These are phyloP conservation scores for Alauda arvensis DNA, from an alignment of 2,797 vertebrate species.

Conservation along the genomic window DNA sequence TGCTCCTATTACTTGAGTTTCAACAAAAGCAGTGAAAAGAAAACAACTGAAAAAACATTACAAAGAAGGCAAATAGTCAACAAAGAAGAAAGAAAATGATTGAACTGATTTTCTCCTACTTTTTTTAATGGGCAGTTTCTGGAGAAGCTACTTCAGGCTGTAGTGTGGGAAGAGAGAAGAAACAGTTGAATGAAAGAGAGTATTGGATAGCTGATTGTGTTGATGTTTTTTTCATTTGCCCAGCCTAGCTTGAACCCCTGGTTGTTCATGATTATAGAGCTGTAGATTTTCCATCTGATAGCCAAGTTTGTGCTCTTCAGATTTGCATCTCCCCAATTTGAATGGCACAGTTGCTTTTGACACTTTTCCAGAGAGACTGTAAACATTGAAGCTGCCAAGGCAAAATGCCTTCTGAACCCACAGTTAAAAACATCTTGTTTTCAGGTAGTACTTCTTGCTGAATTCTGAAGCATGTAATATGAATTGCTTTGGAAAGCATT, in stretches of 20 bases:
- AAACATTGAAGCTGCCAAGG: not conserved
- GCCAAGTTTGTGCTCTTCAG: not conserved
- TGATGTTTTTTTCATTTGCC: not conserved
- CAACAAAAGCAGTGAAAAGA: not conserved
- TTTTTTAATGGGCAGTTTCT: not conserved
- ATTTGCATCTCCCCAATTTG: not conserved
- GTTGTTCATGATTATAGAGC: not conserved
- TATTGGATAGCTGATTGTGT: not conserved
- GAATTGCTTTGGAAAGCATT: not conserved
- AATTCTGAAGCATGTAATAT: slow-evolving; percentile 11
- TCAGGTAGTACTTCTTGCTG: not conserved
- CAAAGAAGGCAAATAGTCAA: not conserved
- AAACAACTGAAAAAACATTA: too few relatives aligned
- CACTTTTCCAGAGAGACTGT: not conserved
- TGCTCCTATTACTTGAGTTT: not conserved
- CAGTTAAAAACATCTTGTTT: slow-evolving; percentile 27
- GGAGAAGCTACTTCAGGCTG: not conserved
- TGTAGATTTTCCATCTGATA: slow-evolving; percentile 1
- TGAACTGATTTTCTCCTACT: not conserved
- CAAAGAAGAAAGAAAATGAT: not conserved
- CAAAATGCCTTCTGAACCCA: not conserved
- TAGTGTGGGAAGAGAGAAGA: not conserved
- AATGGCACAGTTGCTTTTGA: not conserved
- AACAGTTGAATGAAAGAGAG: not conserved
- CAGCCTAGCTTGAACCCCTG: not conserved